These are phyloP conservation scores for Triplophysa yarkandensis DNA, from an alignment of 2,797 vertebrate species.

Conservation along the genomic window DNA sequence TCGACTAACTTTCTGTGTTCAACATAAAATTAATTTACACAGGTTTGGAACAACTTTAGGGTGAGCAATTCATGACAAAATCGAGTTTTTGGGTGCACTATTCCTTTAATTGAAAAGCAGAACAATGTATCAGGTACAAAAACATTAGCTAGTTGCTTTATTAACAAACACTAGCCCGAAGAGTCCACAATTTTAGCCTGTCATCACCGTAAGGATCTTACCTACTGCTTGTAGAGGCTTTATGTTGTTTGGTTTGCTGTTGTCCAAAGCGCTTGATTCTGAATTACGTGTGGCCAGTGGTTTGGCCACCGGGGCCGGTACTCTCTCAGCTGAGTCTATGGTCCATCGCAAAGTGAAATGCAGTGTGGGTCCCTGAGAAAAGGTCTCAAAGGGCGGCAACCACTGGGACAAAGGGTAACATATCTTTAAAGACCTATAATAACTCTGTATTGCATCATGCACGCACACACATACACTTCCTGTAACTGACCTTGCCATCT, in stretches of 20 bases:
- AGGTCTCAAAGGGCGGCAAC: slow-evolving; percentile 87
- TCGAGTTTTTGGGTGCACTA: no score
- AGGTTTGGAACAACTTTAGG: no score
- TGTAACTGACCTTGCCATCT: slow-evolving; percentile 87
- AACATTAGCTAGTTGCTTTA: no score
- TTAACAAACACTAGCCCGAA: no score
- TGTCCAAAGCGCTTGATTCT: slow-evolving; percentile 80
- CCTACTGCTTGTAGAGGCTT: slow-evolving; percentile 81
- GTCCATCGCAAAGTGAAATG: slow-evolving; percentile 89
- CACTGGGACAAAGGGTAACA: slow-evolving; percentile 67
- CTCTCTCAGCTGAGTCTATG: slow-evolving; percentile 79
- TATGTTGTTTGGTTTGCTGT: slow-evolving; percentile 74
- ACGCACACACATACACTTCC: background rate
- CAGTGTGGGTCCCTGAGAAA: slow-evolving; percentile 89
- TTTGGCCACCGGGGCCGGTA: slow-evolving; percentile 83
- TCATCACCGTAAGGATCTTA: slow-evolving; percentile 58
- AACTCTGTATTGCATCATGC: background rate
- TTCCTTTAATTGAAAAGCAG: no score
- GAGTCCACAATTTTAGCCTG: background rate
- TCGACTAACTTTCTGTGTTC: no score
- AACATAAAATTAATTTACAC: no score
- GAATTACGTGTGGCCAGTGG: slow-evolving; percentile 87
- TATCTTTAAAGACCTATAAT: background rate
- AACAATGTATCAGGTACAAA: no score
- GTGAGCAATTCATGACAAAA: no score